Evolutionary conservation across 2,888 invertebrate genomes (phyloP), one percentile per base, ranked within the genome.

Genomic region (Dynastes grantii): DNA sequence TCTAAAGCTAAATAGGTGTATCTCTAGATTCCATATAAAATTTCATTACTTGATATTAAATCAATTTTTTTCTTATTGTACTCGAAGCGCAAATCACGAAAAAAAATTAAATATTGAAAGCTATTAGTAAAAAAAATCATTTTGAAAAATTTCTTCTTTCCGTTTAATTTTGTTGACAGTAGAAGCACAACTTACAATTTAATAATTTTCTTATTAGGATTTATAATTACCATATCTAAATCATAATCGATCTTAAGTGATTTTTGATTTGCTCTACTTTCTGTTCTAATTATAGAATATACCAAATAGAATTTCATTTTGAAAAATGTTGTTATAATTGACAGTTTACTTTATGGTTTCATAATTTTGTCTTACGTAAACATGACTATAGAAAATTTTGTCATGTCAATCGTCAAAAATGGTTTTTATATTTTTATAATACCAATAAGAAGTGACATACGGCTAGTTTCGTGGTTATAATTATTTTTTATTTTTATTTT

Each of bases 351-450:
- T 32, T 1, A 32, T 63, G 29, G 13, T 13, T 27, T 63, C 13
- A 29, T n/a, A 32, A 22, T 45, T 75, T 75, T 55, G 9, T 75
- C 29, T 76, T 75, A 75, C 73, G 73, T 75, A 61, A 75, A 75
- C 73, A 63, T 75, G 73, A 75, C 73, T 75, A 75, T 75, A 75
- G 45, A 75, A 11, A 45, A 45, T 61, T 75, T 27, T 68, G 58
- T 76, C 68, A 58, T 68, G 76, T 76, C 76, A 76, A 67, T 45
- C 67, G 76, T 76, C 76, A 76, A 67, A 76, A 75, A 51, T 45
- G 61, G 61, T 75, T 75, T 75, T 75, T 22, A 40, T 63, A 75
- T 75, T 61, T 61, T 61, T 75, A 61, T 63, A 55, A 75, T 22
- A 45, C 61, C 16, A 58, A 73, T 40, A 76, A 29, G 68, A 76